phyloP scores from a whole-genome alignment of 2,888 invertebrate genomes.

The Diploptera punctata region DNA sequence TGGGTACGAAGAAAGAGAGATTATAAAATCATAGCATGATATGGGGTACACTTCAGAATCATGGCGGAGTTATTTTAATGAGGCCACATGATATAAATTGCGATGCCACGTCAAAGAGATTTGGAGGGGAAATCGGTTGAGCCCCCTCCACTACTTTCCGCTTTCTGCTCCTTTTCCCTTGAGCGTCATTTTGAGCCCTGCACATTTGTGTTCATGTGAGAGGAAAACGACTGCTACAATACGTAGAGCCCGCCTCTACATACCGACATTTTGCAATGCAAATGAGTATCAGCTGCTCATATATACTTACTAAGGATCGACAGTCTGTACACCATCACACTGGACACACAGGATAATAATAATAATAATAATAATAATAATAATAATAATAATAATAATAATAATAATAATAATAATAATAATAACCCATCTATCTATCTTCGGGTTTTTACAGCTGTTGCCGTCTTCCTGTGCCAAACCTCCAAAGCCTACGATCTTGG shows the following conservation, averaged over 20 bases:
- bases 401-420: too few relatives aligned
- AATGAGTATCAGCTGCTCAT: slow-evolving; percentile 26
- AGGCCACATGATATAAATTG: background rate
- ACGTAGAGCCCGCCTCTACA: slow-evolving; percentile 3
- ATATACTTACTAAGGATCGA: slow-evolving; percentile 2
- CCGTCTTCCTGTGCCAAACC: too few relatives aligned
- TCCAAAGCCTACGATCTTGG: too few relatives aligned
- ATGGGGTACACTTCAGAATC: too few relatives aligned
- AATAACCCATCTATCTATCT: too few relatives aligned
- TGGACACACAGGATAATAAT: too few relatives aligned
- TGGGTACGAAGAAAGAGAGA: too few relatives aligned
- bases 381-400: too few relatives aligned
- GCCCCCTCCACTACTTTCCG: slow-evolving; percentile 8
- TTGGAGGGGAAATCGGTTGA: background rate
- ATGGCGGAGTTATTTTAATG: background rate
- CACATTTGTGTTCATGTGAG: slow-evolving; percentile 17
- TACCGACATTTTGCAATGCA: slow-evolving; percentile 28
- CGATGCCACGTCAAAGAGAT: slow-evolving; percentile 13
- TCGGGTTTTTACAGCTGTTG: too few relatives aligned
- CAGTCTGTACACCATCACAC: slow-evolving; percentile 7
- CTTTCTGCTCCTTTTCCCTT: slow-evolving; percentile 29
- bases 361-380: too few relatives aligned
- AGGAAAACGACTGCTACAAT: slow-evolving; percentile 20
- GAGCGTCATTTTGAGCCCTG: background rate
- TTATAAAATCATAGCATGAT: too few relatives aligned